Evolutionary conservation across 2,113 vertebrate species (phyloP).

Genomic region (Gallinago paraguaiae): DNA sequence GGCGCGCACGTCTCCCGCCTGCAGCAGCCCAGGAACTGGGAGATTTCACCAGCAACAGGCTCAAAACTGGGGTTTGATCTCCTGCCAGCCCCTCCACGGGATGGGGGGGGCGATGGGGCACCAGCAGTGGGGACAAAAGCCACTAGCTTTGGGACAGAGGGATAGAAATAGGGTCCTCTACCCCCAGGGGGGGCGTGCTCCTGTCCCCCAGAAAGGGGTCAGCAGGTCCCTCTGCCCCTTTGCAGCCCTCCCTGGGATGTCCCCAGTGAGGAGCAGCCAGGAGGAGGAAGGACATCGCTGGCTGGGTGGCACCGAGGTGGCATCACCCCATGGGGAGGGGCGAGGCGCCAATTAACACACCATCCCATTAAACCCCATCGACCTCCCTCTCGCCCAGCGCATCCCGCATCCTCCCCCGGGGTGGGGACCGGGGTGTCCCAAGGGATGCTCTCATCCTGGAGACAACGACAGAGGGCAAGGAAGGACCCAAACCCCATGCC

Average conservation of each 20-base stretch:
- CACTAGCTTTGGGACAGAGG: neutral
- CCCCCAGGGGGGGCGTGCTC: neutral
- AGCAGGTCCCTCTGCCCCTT: neutral
- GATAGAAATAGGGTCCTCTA: neutral
- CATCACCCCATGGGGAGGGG: neutral
- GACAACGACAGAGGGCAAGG: neutral
- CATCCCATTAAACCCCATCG: neutral
- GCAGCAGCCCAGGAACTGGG: neutral
- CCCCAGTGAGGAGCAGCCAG: neutral
- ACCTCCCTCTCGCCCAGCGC: fast-evolving
- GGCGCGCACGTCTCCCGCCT: fast-evolving
- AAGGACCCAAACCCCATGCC: neutral
- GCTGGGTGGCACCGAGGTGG: neutral
- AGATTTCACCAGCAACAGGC: neutral
- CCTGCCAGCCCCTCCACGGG: neutral
- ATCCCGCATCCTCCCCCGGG: neutral
- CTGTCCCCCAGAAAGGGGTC: neutral
- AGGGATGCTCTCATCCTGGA: neutral
- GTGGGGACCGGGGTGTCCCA: neutral
- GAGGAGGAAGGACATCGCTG: neutral
- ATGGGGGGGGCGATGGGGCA: neutral
- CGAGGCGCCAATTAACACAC: neutral
- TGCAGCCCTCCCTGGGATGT: neutral
- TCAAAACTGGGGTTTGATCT: neutral
- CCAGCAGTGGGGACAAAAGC: neutral